Evolutionary conservation across 1,140 invertebrate species (phyloP).

Genomic region (Cyphomyrmex costatus): DNA sequence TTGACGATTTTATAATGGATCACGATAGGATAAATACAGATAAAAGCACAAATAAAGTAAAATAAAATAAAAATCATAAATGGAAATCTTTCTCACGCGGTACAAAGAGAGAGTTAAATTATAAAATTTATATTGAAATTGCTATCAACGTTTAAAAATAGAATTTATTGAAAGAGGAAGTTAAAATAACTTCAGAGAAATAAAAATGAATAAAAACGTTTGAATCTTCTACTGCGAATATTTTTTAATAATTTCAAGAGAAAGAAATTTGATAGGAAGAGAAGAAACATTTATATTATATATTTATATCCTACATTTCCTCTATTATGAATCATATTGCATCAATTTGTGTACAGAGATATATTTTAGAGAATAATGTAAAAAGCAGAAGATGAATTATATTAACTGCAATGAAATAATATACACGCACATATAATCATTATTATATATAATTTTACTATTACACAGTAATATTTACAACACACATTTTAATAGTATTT

Average conservation of each 20-base stretch:
- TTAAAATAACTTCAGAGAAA: slow-evolving; percentile 2
- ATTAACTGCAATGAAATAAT: neutral
- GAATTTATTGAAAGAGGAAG: neutral
- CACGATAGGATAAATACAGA: neutral
- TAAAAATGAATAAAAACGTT: slow-evolving; percentile 12
- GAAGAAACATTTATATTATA: neutral
- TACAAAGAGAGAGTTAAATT: slow-evolving; percentile 3
- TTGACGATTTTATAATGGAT: neutral
- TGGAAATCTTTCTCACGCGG: neutral
- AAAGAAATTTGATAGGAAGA: neutral
- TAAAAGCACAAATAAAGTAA: neutral
- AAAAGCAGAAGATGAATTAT: neutral
- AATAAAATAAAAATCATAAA: neutral
- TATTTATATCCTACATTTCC: neutral
- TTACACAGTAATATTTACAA: neutral
- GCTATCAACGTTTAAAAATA: neutral
- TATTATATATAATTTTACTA: neutral
- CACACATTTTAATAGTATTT: slow-evolving; percentile 8
- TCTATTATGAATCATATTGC: neutral
- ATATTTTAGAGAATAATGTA: neutral
- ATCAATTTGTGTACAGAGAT: neutral
- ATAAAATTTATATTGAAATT: slow-evolving; percentile 18
- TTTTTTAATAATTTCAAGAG: slow-evolving; percentile 14
- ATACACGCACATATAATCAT: neutral
- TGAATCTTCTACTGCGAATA: neutral